Conservation (phyloP, 2,113 vertebrate genomes). For the Ceuthmochares aereus region DNA sequence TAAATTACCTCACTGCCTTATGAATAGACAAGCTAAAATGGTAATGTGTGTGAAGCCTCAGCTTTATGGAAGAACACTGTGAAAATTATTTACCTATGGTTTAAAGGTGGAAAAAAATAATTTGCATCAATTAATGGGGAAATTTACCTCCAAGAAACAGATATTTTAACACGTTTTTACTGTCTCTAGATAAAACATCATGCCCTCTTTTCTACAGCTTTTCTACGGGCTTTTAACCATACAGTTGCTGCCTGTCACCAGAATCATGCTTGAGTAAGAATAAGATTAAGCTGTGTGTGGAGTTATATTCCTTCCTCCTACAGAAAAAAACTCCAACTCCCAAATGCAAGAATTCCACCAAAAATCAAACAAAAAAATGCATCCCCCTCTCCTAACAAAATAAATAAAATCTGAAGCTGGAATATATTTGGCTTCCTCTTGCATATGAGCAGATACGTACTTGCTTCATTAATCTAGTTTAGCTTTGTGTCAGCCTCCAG, state of each 20-base stretch:
- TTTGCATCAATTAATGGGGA: background rate
- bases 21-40: background rate
- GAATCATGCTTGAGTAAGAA: constrained; percentile 1
- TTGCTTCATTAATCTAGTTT: constrained; percentile 54
- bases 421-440: constrained; percentile 24
- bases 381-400: rapidly evolving
- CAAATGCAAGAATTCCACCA: too few species aligned
- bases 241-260: background rate
- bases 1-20: background rate
- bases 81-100: background rate
- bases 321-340: background rate
- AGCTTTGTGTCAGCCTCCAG: constrained; percentile 27
- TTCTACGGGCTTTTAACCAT: background rate
- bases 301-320: background rate
- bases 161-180: background rate
- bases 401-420: background rate
- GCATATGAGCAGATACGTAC: constrained; percentile 7
- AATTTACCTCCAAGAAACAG: background rate
- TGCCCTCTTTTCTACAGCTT: background rate
- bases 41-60: background rate
- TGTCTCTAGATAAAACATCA: background rate
- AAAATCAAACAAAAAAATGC: background rate
- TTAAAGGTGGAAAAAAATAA: background rate
- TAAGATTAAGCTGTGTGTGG: constrained; percentile 20
- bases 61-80: background rate